Base-by-base conservation (phyloP, 2,113 vertebrate genomes). In the Struthio camelus region DNA sequence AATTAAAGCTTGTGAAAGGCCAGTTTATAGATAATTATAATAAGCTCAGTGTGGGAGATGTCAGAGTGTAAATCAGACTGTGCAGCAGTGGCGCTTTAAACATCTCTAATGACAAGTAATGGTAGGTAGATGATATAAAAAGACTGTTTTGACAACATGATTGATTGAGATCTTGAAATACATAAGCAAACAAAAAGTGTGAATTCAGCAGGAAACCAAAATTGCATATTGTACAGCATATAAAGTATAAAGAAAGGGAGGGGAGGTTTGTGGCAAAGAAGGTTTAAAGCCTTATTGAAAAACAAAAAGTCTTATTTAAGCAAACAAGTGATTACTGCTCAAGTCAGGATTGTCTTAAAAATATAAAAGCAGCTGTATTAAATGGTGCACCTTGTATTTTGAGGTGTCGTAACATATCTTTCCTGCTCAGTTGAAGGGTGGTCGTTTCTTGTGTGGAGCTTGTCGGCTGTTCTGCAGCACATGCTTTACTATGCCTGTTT, bases 111-210 rank as follows among this genome's bases (percentile, higher is more conserved):
- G 94, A 94, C 46, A 96, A 82, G 79, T 96, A 88, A 85, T 50
- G 42, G 88, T 97, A 96, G 79, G 93, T 95, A 61, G 85, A 96
- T 89, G 88, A 95, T 97, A 91, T 75, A 95, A 97, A 84, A 97
- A 97, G 96, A 42, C 85, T 97, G 53, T 94, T 96, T 97, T 97
- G 93, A 95, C 90, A 97, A 89, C 80, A 76, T 96, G 85, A 97
- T 96, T 97, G 94, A 97, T 93, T 96, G 94, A 59, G 59, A 83
- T 69, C 83, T 69, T 78, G 90, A 96, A 96, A 95, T 90, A 90
- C 15, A 96, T 90, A 92, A 96, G 92, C 89, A 97, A 80, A 87
- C 80, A 90, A 83, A 89, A 94, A 96, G 92, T 87, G 65, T 96
- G 67, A 42, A 94, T 96, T 87, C 94, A 96, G 82, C 82, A 86